A percentile compares a stretch with the other conserved stretches of the same genome.
Conservation (phyloP, 2,113 vertebrate species). For the Indicator maculatus region DNA sequence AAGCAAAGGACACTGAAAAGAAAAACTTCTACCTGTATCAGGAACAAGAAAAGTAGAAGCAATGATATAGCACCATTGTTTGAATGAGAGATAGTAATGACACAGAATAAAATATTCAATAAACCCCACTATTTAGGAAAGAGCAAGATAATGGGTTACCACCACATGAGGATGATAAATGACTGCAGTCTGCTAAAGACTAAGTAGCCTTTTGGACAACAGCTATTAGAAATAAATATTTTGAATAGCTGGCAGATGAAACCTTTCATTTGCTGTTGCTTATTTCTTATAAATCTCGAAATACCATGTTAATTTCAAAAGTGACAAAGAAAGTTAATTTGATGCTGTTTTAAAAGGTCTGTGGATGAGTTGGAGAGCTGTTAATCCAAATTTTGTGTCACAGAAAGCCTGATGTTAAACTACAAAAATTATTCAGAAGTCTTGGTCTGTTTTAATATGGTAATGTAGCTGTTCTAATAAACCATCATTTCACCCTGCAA, state of each 20-base stretch:
- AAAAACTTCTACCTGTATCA: neutral
- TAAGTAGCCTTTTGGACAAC: conserved; percentile 1
- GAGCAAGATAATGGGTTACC: neutral
- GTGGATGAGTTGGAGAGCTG: neutral
- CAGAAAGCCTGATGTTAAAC: neutral
- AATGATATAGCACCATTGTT: neutral
- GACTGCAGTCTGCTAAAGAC: neutral
- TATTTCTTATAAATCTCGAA: neutral
- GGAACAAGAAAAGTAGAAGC: neutral
- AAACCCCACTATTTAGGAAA: neutral
- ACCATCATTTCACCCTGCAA: neutral
- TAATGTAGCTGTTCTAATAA: neutral
- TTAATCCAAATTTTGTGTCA: neutral
- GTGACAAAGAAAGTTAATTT: neutral
- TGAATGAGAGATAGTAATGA: neutral
- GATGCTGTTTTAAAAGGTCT: neutral
- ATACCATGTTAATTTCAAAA: neutral
- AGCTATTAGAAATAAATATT: conserved; percentile 15
- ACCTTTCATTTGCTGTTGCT: neutral
- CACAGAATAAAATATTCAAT: conserved; percentile 6
- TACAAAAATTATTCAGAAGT: neutral
- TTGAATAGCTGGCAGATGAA: neutral
- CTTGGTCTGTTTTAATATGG: neutral
- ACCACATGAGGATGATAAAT: neutral
- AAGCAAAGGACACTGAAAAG: neutral